Evolutionary conservation across 2,113 vertebrate species (phyloP).

Genomic region (Pleuronectes platessa): DNA sequence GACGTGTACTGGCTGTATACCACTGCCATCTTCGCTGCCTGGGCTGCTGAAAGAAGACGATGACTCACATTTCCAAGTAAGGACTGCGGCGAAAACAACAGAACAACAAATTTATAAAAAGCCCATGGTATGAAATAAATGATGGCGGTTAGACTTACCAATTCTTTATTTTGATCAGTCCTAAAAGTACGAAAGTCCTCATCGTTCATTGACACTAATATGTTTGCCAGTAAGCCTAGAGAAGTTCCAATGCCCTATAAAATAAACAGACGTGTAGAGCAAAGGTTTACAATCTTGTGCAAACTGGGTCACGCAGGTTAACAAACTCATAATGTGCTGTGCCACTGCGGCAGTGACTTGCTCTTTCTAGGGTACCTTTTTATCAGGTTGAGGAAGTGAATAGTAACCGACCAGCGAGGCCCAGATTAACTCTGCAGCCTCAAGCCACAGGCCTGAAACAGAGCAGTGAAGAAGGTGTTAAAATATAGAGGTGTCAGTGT

Average conservation of each 20-base stretch:
- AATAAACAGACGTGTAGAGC: conserved; percentile 6
- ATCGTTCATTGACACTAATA: conserved; percentile 92
- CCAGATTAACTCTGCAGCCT: conserved; percentile 92
- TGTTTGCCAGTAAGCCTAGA: conserved; percentile 89
- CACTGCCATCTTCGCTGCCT: conserved; percentile 90
- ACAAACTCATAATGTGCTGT: background rate
- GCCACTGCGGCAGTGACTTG: background rate
- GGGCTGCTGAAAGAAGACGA: conserved; percentile 88
- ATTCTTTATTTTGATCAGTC: conserved; percentile 77
- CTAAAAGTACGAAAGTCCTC: conserved; percentile 88
- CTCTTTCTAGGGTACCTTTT: conserved; percentile 85
- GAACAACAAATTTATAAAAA: background rate
- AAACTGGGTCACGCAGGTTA: background rate
- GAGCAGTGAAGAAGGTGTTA: background rate
- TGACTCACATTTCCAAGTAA: conserved; percentile 84
- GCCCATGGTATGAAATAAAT: background rate
- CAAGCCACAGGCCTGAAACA: conserved; percentile 91
- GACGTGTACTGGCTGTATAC: conserved; percentile 91
- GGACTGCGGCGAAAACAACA: conserved; percentile 66
- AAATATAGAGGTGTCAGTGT: background rate
- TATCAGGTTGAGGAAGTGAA: conserved; percentile 91
- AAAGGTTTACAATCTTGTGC: background rate
- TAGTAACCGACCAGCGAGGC: conserved; percentile 90
- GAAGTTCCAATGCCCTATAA: conserved; percentile 89
- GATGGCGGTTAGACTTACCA: conserved; percentile 79